These are phyloP conservation scores for Caenorhabditis sp. DNA, from an alignment of 2,888 invertebrate species.

Conservation along the genomic window DNA sequence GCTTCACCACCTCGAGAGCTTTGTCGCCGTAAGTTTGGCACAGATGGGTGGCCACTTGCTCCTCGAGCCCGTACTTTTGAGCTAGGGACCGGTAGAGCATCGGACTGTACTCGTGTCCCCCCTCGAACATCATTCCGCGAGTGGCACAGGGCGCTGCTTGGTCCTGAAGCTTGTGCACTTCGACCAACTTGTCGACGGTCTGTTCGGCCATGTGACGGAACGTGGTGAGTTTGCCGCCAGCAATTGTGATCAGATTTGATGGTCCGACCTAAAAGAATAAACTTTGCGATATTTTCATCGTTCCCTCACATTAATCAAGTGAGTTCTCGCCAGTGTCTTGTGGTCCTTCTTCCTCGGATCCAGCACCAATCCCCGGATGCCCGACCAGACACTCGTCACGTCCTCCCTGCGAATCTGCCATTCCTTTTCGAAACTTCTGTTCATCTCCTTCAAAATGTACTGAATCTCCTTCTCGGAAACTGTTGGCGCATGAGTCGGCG, in stretches of 20 bases:
- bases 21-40: constrained; percentile 37
- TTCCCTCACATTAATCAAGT: constrained; percentile 36
- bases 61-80: constrained; percentile 39
- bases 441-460: constrained; percentile 41
- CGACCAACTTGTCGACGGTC: constrained; percentile 30
- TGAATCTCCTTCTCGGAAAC: constrained; percentile 25
- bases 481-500: constrained; percentile 11
- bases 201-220: constrained; percentile 44
- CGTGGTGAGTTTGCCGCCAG: constrained; percentile 46
- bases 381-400: constrained; percentile 38
- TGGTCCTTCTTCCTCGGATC: constrained; percentile 38
- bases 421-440: constrained; percentile 27
- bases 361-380: constrained; percentile 30
- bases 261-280: too few relatives aligned
- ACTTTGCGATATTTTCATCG: too few relatives aligned
- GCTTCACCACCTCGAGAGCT: constrained; percentile 29
- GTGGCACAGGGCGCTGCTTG: constrained; percentile 23
- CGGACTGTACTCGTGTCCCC: constrained; percentile 29
- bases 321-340: constrained; percentile 20
- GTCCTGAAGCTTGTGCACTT: constrained; percentile 2
- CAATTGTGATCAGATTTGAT: constrained; percentile 37
- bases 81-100: constrained; percentile 35
- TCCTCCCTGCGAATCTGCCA: constrained; percentile 35
- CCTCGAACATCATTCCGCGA: constrained; percentile 34
- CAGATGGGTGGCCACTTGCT: constrained; percentile 35